Evolutionary conservation across 2,888 invertebrate genomes (phyloP), one percentile per base, ranked within the genome.

Genomic region (Pseudococcus viburni): DNA sequence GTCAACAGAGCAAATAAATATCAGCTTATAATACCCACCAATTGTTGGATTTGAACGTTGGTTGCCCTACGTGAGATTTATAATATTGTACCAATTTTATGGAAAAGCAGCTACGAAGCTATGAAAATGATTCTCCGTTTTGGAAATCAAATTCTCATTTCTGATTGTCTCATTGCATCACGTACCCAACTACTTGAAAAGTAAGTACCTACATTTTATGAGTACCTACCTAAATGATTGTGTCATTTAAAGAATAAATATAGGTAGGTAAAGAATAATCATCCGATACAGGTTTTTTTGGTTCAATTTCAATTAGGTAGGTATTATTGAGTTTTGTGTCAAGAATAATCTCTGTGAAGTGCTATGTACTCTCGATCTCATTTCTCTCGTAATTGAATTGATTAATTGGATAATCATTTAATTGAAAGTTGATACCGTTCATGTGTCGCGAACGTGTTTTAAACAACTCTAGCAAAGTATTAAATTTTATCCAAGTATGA

Each of bases 351-450:
- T 55, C n/a, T 77, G 42, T 42, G 39, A 42, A 77, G 77, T n/a
- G 39, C 77, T 77, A 12, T 26, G 4, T 42, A 17, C n/a, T 77
- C 42, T 77, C 77, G 26, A 26, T 42, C 39, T n/a, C 17, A 39
- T 77, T 77, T 42, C 77, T 77, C 42, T 39, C 42, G 55, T 55
- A 42, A 39, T 73, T 73, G 19, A 39, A 39, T 77, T 77, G 77
- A 77, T 77, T 77, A 77, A 77, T 77, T 39, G 15, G n/a, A 17
- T 68, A 68, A 15, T n/a, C n/a, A 42, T 42, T 77, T 39, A 42
- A 77, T 77, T 77, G 26, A 77, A 42, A 8, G 19, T 8, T 77
- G 9, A 77, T 39, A 42, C 17, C 33, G 77, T n/a, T 77, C n/a
- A 26, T 77, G 39, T 51, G 48, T 12, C 0, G 11, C 15, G 15